phyloP scores from a whole-genome alignment of 2,888 invertebrate species.

The Heliconius hortense region DNA sequence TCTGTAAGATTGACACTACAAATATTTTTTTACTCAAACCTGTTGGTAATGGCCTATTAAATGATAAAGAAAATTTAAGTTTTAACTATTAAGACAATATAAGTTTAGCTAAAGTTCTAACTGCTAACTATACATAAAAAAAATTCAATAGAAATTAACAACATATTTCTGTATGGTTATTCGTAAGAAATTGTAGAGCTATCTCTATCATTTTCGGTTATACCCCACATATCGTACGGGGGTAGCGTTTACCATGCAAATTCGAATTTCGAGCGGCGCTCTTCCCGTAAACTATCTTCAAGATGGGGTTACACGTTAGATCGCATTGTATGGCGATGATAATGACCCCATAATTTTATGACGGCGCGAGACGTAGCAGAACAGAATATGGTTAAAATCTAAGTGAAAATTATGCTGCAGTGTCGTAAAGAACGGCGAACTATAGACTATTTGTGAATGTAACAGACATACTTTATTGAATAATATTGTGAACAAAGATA shows the following conservation, averaged over 20 bases:
- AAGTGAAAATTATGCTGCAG: conserved; percentile 3
- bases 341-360: conserved; percentile 26
- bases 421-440: neutral
- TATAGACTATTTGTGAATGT: neutral
- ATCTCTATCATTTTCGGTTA: conserved; percentile 27
- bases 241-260: conserved; percentile 54
- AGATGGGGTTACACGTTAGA: conserved; percentile 49
- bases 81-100: neutral
- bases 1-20: no score
- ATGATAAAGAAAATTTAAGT: neutral
- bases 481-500: neutral
- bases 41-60: no score
- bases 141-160: neutral
- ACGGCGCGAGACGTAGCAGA: conserved; percentile 2
- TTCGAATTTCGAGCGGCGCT: conserved; percentile 71
- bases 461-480: neutral
- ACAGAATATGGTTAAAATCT: neutral
- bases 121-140: neutral
- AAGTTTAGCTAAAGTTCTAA: neutral
- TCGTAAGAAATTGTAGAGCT: neutral
- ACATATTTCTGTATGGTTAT: neutral
- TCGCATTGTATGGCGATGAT: conserved; percentile 31
- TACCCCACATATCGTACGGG: conserved; percentile 36
- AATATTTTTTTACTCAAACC: no score
- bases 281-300: conserved; percentile 63